Conservation (phyloP, 53 echinoderm and acorn worm genomes). For the Pentamera pediparva region DNA sequence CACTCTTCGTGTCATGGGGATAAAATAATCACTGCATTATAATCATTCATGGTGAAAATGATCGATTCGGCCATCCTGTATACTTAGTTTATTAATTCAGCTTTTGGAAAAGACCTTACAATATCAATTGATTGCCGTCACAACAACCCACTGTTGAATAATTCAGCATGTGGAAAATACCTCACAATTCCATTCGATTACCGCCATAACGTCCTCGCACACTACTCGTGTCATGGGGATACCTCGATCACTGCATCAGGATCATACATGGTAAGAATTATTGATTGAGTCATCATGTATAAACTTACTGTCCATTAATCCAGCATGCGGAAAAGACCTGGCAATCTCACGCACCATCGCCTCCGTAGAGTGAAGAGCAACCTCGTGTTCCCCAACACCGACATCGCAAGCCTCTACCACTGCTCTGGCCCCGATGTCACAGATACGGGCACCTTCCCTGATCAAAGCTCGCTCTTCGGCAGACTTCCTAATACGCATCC, state of each 20-base stretch:
- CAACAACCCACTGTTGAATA: background rate
- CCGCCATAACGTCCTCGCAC: no score
- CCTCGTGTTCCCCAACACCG: constrained; percentile 50
- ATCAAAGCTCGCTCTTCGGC: constrained; percentile 53
- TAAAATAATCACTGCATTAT: background rate
- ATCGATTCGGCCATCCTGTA: background rate
- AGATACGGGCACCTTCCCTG: constrained; percentile 51
- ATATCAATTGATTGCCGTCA: background rate
- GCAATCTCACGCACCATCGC: constrained; percentile 55
- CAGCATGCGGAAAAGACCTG: constrained; percentile 40
- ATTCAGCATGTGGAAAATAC: constrained; percentile 37
- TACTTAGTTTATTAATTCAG: no score
- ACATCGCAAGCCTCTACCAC: constrained; percentile 40
- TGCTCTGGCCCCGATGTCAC: constrained; percentile 51
- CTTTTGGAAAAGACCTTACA: background rate
- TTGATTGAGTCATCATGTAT: no score
- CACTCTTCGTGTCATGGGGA: no score
- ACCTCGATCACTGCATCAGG: no score
- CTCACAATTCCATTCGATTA: constrained; percentile 49
- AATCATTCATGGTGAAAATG: no score
- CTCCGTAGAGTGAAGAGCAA: constrained; percentile 39
- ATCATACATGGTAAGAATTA: no score
- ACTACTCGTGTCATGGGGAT: no score
- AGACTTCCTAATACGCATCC: constrained; percentile 53
- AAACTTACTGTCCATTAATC: constrained; percentile 24